phyloP scores from a whole-genome alignment of 2,888 invertebrate genomes.

The Carterocephalus palaemon region DNA sequence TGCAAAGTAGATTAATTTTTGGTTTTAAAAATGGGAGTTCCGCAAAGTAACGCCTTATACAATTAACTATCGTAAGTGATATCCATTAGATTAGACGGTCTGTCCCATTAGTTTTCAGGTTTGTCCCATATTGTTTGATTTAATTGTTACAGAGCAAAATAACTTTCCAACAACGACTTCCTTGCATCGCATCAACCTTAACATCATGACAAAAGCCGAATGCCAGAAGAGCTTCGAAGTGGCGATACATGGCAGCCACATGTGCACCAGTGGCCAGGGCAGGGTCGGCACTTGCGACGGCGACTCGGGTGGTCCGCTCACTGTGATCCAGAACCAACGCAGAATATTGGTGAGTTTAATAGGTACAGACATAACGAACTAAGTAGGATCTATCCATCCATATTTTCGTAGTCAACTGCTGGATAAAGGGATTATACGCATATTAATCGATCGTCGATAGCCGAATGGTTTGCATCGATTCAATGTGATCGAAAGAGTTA shows the following conservation, averaged over 20 bases:
- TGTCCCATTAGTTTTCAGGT: background rate
- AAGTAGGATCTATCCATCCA: too few species aligned
- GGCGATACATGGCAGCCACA: slow-evolving; percentile 54
- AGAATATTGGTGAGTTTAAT: slow-evolving; percentile 49
- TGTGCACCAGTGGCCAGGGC: slow-evolving; percentile 64
- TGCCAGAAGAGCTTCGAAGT: slow-evolving; percentile 64
- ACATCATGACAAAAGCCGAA: slow-evolving; percentile 53
- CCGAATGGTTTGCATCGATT: too few species aligned
- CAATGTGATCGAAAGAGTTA: too few species aligned
- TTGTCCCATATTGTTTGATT: background rate
- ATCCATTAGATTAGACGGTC: background rate
- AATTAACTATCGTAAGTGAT: background rate
- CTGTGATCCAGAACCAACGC: slow-evolving; percentile 41
- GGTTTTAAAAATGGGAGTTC: background rate
- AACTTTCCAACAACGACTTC: slow-evolving; percentile 44
- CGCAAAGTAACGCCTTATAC: too few species aligned
- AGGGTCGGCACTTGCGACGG: slow-evolving; percentile 71
- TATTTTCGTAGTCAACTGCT: too few species aligned
- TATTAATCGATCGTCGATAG: too few species aligned
- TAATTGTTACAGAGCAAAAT: slow-evolving; percentile 43
- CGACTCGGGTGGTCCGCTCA: slow-evolving; percentile 63
- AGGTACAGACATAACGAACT: background rate
- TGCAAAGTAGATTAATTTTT: background rate
- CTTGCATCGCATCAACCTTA: slow-evolving; percentile 43
- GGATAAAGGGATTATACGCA: too few species aligned